A percentile compares a stretch with the other conserved stretches of the same genome.
Conservation (phyloP, 2,113 vertebrate genomes). For the Pycnonotus jocosus region DNA sequence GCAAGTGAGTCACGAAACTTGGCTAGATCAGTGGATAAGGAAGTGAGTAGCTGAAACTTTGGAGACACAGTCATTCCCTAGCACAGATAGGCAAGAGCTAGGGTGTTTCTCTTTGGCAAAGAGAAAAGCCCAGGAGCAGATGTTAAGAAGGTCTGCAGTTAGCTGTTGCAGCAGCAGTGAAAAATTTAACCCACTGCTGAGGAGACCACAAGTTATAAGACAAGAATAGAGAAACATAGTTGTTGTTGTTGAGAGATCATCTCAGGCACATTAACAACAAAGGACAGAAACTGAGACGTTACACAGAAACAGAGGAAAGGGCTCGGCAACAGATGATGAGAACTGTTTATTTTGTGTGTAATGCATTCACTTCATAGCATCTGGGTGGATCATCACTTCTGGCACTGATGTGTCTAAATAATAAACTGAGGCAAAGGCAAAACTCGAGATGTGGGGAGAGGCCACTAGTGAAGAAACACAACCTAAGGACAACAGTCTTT, state of each 20-base stretch:
- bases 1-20: constrained; percentile 51
- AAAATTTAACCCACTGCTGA: background rate
- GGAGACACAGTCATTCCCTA: background rate
- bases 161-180: background rate
- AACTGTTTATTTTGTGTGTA: background rate
- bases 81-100: background rate
- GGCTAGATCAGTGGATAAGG: constrained; percentile 27
- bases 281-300: background rate
- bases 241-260: background rate
- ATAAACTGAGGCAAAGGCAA: background rate
- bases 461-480: background rate
- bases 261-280: background rate
- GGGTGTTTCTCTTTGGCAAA: background rate
- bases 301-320: background rate
- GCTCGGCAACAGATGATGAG: background rate
- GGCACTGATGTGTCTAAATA: background rate
- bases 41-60: constrained; percentile 8
- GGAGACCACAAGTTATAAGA: background rate
- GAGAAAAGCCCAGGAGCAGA: constrained; percentile 23
- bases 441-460: background rate
- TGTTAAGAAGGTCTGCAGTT: background rate
- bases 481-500: background rate
- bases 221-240: background rate
- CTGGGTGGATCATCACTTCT: background rate
- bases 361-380: background rate